phyloP scores from a whole-genome alignment of 2,797 vertebrate species.

The Microctenopoma lineatum region DNA sequence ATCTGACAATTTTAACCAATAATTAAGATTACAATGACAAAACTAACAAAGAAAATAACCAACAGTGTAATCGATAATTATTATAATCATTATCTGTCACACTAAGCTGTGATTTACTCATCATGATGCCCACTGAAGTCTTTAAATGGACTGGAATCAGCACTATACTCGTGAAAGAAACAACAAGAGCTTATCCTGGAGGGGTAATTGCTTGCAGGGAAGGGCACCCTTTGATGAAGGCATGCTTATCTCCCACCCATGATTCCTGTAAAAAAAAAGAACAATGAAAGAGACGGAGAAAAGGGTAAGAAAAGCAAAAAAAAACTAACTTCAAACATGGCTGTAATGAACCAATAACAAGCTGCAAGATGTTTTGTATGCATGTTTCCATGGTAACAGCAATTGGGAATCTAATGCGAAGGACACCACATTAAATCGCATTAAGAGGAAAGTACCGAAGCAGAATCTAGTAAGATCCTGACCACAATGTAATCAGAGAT shows the following conservation, averaged over 20 bases:
- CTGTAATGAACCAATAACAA: constrained; percentile 71
- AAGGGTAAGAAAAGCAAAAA: fast-evolving
- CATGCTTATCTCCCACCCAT: constrained; percentile 66
- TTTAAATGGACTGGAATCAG: constrained; percentile 47
- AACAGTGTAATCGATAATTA: not conserved
- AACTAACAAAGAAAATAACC: not conserved
- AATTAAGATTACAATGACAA: not conserved
- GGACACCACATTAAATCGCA: constrained; percentile 61
- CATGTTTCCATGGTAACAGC: constrained; percentile 61
- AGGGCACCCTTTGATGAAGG: constrained; percentile 68
- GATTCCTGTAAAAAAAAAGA: constrained; percentile 34
- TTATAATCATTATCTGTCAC: not conserved
- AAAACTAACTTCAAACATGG: constrained; percentile 46
- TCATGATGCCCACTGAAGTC: constrained; percentile 23
- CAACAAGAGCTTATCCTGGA: constrained; percentile 72
- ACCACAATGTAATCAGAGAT: constrained; percentile 25
- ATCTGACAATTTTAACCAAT: not conserved
- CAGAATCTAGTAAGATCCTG: constrained; percentile 15
- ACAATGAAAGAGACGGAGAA: not conserved
- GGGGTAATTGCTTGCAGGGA: constrained; percentile 75
- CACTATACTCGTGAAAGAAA: constrained; percentile 56
- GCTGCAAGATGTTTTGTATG: constrained; percentile 43
- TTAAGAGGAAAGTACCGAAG: constrained; percentile 42
- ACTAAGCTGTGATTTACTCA: constrained; percentile 5
- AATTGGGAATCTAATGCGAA: constrained; percentile 48